Evolutionary conservation across 2,888 invertebrate species (phyloP), one percentile per base, ranked within the genome.

Genomic region (Ennomos erosarius): DNA sequence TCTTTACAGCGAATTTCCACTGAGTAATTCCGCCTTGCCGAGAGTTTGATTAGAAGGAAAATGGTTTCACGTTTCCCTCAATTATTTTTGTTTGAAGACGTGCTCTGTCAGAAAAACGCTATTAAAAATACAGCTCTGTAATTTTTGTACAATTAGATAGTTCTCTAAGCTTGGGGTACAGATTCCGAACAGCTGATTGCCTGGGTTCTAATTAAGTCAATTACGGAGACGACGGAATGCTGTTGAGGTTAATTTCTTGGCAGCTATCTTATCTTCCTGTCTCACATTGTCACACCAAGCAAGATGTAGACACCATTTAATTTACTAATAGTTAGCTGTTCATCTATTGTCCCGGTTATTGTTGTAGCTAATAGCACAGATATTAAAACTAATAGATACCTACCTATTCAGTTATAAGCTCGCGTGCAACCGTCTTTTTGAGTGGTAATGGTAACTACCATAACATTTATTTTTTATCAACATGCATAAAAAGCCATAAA

Each of bases 41-140:
- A 62, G 65, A 59, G 60, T 62, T 65, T 67, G 64, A 62, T 67
- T 65, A 57, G 51, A 65, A 52, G 60, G 59, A 56, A 62, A 62
- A 65, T 56, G 56, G 65, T 62, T 68, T 65, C 57, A 51, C 61
- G 51, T 63, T 64, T 54, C 62, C 42, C 46, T 54, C 62, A 64
- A 64, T 65, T 67, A 62, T 62, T 67, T 55, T 36, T 51, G 47
- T 55, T 63, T 38, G 56, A 49, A 56, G 45, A 47, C 55, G 45
- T 59, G 43, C 42, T 36, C 47, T 43, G 46, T 37, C 46, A 57
- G 42, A 47, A 42, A 57, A 53, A 59, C 16, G 16, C 55, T 59
- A 45, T 36, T 59, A 47, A 53, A 57, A 55, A 55, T 43, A 51
- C 35, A 39, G 51, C 55, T 45, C 54, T 50, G 53, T 45, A 57